Evolutionary conservation across 2,113 vertebrate species (phyloP).

Genomic region (Sitta europaea): DNA sequence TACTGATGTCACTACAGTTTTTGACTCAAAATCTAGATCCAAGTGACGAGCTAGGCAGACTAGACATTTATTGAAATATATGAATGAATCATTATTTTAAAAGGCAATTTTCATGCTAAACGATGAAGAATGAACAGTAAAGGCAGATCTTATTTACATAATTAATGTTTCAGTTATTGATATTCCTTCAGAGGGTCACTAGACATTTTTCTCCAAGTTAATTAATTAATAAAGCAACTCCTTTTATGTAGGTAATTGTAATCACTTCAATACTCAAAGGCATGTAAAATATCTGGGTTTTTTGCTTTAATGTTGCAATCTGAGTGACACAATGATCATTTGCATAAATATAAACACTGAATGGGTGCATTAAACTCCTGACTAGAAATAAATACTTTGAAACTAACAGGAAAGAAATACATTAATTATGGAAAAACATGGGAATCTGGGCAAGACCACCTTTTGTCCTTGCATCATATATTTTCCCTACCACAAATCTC

Average conservation of each 20-base stretch:
- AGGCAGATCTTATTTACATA: constrained; percentile 67
- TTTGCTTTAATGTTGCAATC: constrained; percentile 22
- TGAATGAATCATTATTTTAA: constrained; percentile 30
- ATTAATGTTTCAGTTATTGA: constrained; percentile 72
- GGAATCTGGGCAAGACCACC: not conserved
- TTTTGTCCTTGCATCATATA: not conserved
- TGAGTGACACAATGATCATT: not conserved
- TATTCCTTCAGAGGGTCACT: constrained; percentile 72
- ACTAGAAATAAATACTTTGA: not conserved
- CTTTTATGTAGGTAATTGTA: constrained; percentile 71
- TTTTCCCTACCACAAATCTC: not conserved
- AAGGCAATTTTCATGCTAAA: constrained; percentile 43
- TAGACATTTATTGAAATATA: constrained; percentile 16
- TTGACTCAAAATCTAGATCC: not conserved
- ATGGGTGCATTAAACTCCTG: not conserved
- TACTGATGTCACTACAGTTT: not conserved
- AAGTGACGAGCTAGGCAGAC: not conserved
- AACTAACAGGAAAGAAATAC: not conserved
- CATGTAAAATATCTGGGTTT: constrained; percentile 39
- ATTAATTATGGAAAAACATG: not conserved
- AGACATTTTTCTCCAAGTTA: constrained; percentile 66
- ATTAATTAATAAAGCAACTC: constrained; percentile 76
- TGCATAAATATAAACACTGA: constrained; percentile 38
- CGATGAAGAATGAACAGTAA: constrained; percentile 41
- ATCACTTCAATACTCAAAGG: constrained; percentile 62